phyloP scores from a whole-genome alignment of 2,113 vertebrate genomes.

The Cairina moschata region DNA sequence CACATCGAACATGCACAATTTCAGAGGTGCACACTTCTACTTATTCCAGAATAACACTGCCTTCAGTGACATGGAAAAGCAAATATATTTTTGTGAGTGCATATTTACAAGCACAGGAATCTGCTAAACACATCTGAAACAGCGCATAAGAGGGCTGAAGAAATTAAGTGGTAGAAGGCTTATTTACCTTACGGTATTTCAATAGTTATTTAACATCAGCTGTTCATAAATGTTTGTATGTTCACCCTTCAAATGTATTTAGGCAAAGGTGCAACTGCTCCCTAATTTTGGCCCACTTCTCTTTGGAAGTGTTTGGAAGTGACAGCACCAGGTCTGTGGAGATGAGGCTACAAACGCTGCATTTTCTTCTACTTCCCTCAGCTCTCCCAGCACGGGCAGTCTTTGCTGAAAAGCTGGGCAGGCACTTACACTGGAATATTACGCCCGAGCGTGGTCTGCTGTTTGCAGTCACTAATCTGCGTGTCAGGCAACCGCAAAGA shows the following conservation, averaged over 20 bases:
- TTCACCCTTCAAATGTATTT: not conserved
- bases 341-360: not conserved
- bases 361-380: not conserved
- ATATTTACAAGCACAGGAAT: not conserved
- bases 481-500: not conserved
- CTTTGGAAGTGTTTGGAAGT: not conserved
- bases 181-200: not conserved
- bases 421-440: not conserved
- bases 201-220: not conserved
- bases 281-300: not conserved
- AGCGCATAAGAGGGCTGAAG: not conserved
- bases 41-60: not conserved
- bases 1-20: not conserved
- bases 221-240: not conserved
- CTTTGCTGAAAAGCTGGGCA: not conserved
- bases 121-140: not conserved
- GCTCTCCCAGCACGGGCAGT: not conserved
- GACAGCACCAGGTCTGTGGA: not conserved
- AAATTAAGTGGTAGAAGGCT: not conserved
- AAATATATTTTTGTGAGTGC: not conserved
- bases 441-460: not conserved
- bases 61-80: not conserved
- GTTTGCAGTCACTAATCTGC: not conserved
- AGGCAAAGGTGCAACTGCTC: not conserved
- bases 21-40: not conserved